phyloP scores from a whole-genome alignment of 2,113 vertebrate species.

The Eretmodus cyanostictus region DNA sequence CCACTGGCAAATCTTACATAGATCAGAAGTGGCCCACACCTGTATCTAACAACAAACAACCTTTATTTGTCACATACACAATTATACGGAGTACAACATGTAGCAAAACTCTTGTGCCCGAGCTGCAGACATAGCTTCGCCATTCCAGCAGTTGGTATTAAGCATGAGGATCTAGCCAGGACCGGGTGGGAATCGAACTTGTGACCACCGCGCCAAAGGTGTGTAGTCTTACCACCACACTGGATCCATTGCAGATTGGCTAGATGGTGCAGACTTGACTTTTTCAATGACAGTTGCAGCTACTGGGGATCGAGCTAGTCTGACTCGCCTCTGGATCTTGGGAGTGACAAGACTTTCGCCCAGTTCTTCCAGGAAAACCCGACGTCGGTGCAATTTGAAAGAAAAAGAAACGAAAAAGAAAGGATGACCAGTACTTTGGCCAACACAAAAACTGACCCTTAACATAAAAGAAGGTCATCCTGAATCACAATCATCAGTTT shows the following conservation, averaged over 20 bases:
- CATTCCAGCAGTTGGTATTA: accelerated
- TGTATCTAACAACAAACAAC: not conserved
- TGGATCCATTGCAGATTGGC: not conserved
- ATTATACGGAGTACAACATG: not conserved
- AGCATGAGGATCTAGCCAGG: not conserved
- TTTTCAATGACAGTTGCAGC: not conserved
- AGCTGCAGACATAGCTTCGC: accelerated
- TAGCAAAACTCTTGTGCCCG: accelerated
- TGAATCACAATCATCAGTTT: not conserved
- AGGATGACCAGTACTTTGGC: not conserved
- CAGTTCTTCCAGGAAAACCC: not conserved
- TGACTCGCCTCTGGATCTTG: not conserved
- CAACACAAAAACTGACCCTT: not conserved
- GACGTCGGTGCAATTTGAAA: not conserved
- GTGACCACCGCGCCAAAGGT: accelerated
- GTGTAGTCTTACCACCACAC: not conserved
- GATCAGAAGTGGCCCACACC: not conserved
- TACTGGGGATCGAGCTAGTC: not conserved
- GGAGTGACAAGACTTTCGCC: not conserved
- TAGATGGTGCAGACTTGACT: not conserved
- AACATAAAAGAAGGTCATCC: not conserved
- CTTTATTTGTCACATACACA: not conserved
- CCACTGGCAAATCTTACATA: not conserved
- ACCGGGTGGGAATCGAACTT: accelerated
- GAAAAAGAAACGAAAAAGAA: not conserved